Percentiles rank a stretch among this genome's conserved stretches.
Evolutionary conservation across 2,888 invertebrate species (phyloP).

Genomic region (Drosophila neonasuta): DNA sequence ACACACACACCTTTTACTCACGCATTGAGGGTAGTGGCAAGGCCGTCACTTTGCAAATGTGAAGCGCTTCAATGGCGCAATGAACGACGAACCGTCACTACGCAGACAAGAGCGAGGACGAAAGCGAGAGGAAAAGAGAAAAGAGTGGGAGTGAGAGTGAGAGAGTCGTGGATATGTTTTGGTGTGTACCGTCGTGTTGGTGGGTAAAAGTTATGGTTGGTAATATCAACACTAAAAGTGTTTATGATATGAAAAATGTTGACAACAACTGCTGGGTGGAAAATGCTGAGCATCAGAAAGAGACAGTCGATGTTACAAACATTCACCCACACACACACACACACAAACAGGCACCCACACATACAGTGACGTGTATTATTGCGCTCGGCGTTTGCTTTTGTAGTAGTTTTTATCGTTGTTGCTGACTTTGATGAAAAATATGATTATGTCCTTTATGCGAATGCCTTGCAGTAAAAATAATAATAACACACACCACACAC

Average conservation of each 20-base stretch:
- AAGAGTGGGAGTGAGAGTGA: not conserved
- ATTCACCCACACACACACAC: not conserved
- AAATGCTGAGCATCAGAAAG: slow-evolving; percentile 50
- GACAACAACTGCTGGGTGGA: slow-evolving; percentile 75
- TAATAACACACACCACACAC: slow-evolving; percentile 64
- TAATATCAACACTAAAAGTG: slow-evolving; percentile 77
- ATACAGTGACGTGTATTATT: slow-evolving; percentile 56
- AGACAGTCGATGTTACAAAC: slow-evolving; percentile 35
- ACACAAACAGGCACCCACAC: slow-evolving; percentile 14
- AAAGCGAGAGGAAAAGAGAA: slow-evolving; percentile 36
- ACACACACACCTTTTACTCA: not conserved
- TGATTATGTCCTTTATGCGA: slow-evolving; percentile 77
- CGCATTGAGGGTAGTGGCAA: slow-evolving; percentile 26
- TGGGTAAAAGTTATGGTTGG: slow-evolving; percentile 73
- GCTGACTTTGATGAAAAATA: slow-evolving; percentile 76
- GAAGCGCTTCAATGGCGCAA: slow-evolving; percentile 37
- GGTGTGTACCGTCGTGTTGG: slow-evolving; percentile 25
- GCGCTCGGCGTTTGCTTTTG: slow-evolving; percentile 49
- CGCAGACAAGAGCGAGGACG: slow-evolving; percentile 33
- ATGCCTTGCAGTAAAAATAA: slow-evolving; percentile 78
- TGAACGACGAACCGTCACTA: slow-evolving; percentile 25
- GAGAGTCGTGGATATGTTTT: not conserved
- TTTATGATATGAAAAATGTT: slow-evolving; percentile 77
- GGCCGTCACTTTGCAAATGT: slow-evolving; percentile 40
- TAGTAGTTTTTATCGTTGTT: slow-evolving; percentile 67